These are phyloP conservation scores for Lagopus muta DNA, from an alignment of 2,113 vertebrate species.

Conservation along the genomic window DNA sequence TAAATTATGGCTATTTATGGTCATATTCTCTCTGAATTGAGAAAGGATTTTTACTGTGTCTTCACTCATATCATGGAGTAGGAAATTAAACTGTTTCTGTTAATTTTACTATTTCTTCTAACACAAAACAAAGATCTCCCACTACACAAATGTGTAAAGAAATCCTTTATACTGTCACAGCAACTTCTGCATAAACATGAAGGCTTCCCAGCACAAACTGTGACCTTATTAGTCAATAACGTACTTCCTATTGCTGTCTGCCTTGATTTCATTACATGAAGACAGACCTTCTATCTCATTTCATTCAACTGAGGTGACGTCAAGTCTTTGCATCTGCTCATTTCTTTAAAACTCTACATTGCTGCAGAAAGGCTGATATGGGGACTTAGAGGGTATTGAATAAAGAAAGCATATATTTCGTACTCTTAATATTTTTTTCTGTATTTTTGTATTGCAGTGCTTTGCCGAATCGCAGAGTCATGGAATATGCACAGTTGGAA, in stretches of 20 bases:
- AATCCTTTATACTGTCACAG: background rate
- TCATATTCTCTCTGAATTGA: background rate
- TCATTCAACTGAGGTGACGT: background rate
- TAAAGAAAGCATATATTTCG: background rate
- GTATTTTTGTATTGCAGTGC: background rate
- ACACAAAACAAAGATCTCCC: background rate
- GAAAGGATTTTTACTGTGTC: background rate
- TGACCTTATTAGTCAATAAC: slow-evolving; percentile 40
- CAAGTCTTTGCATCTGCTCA: slow-evolving; percentile 7
- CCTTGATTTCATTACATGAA: slow-evolving; percentile 42
- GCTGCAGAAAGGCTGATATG: background rate
- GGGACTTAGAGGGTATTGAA: background rate
- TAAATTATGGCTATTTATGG: background rate
- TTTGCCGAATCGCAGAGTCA: background rate
- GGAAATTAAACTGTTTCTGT: background rate
- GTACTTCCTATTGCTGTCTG: slow-evolving; percentile 39
- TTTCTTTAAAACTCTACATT: background rate
- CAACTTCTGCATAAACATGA: background rate
- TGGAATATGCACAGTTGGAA: background rate
- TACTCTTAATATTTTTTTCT: background rate
- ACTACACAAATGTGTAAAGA: slow-evolving; percentile 26
- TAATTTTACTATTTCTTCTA: slow-evolving; percentile 14
- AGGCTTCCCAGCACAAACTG: background rate
- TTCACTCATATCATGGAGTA: background rate
- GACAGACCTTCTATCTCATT: slow-evolving; percentile 9